Evolutionary conservation across 2,797 vertebrate genomes (phyloP), one percentile per base, ranked within the genome.

Genomic region (Myotis daubentonii): DNA sequence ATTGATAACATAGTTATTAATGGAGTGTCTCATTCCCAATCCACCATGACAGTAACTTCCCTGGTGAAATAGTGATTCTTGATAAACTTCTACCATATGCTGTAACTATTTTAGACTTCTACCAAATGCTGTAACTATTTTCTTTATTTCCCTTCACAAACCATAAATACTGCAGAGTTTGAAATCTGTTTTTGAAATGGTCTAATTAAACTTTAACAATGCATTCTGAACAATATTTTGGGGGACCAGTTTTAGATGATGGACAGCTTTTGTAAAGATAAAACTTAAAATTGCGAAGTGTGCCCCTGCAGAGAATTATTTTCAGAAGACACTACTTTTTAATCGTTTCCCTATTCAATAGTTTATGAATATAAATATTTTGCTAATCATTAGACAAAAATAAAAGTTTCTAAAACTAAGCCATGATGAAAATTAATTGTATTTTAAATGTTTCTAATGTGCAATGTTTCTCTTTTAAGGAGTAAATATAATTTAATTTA

Each of bases 401-500:
- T 66, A 79, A 78, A 97, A 22, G 41, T 65, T 94, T 75, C 44
- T 1, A 53, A 87, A 82, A 88, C 23, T 49, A 90, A 89, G n/a
- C 8, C 75, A 91, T 87, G 78, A 92, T 96, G 47, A 62, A 96
- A 97, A 95, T 75, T 89, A 95, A 85, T 90, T 97, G 6, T 93
- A 95, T 91, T 96, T 91, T 96, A 94, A 93, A 44, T 95, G 79
- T 93, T 94, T 95, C 89, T 96, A 95, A 95, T 83, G 94, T 96
- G 88, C 0, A 94, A 20, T 95, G 75, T 94, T 97, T 97, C 82
- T 96, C 51, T 94, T 84, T 93, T 89, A 95, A 53, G 66, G 65
- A 97, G 94, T 95, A 88, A 97, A 97, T 91, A 96, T 75, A 65
- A 91, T 97, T 97, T 98, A 96, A 94, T 95, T 97, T 84, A 96